Evolutionary conservation across 2,888 invertebrate species (phyloP), one percentile per base, ranked within the genome.

Genomic region (Eustalomyia histrio): DNA sequence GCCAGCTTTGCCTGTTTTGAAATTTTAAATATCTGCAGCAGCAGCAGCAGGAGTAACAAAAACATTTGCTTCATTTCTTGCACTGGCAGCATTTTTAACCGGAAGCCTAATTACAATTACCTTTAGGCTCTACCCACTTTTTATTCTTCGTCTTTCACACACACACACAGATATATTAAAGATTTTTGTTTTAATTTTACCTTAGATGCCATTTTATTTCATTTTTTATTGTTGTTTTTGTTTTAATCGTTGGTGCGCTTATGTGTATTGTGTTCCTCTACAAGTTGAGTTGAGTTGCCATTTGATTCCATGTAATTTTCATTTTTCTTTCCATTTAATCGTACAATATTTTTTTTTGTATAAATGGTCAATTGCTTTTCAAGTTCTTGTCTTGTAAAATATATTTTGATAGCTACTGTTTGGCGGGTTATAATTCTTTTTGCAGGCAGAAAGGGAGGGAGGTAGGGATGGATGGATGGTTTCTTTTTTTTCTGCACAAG

Each of bases 51-150:
- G 3, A 24, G 5, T 7, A 29, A 29, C 29, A 29, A 29, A 4
- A 65, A 67, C 58, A 67, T 71, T 67, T 76, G 53, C 55, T 50
- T 47, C 33, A 17, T 29, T 67, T 50, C 52, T 52, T 18, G 55
- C 50, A 17, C 16, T 35, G 53, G 43, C 64, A 29, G 52, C 64
- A 60, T 79, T 71, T 83, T 83, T 80, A 82, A 83, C 84, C 83
- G 83, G 84, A 84, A 84, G 84, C 84, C 83, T 82, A 83, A 84
- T 82, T 84, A 83, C 81, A 83, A 83, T 83, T 83, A 82, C 74
- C 82, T 74, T 52, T 53, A 75, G 82, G 83, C 81, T 74, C 67
- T 81, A 74, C 81, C 81, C 81, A 81, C 82, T 79, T 81, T 82
- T 73, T 64, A 4, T 29, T 29, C 6, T 53, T 67, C 18, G 12